phyloP scores from a whole-genome alignment of 2,888 invertebrate species.

The Tachystola acroxantha region DNA sequence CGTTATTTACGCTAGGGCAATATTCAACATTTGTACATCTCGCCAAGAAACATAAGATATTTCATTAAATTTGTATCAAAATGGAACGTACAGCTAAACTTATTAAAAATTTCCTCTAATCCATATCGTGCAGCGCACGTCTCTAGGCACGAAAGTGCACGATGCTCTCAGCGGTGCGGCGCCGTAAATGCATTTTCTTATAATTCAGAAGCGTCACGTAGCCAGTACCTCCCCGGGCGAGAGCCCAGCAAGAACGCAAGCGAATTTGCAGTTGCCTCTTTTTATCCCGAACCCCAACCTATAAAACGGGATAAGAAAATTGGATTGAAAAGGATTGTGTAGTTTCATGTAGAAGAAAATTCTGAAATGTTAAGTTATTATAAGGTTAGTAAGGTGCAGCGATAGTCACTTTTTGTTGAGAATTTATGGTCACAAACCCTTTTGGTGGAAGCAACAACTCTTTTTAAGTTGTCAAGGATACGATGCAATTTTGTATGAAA shows the following conservation, averaged over 20 bases:
- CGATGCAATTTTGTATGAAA: too few species aligned
- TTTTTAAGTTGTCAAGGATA: too few species aligned
- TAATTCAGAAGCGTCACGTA: slow-evolving; percentile 76
- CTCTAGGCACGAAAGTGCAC: slow-evolving; percentile 55
- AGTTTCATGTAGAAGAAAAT: slow-evolving; percentile 13
- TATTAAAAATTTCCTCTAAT: slow-evolving; percentile 40
- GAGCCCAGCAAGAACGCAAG: slow-evolving; percentile 58
- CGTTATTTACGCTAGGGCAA: too few species aligned
- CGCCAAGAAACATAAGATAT: too few species aligned
- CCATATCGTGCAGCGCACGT: slow-evolving; percentile 45
- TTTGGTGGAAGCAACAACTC: too few species aligned
- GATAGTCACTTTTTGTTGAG: too few species aligned
- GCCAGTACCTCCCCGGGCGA: slow-evolving; percentile 49
- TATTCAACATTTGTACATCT: too few species aligned
- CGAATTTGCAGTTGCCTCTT: slow-evolving; percentile 71
- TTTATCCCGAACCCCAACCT: slow-evolving; percentile 59
- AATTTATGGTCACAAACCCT: too few species aligned
- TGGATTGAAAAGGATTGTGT: slow-evolving; percentile 45
- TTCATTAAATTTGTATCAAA: background rate
- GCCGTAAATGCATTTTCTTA: slow-evolving; percentile 76
- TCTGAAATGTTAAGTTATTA: too few species aligned
- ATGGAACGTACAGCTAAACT: too few species aligned
- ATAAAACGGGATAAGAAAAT: slow-evolving; percentile 64
- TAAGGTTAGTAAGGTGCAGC: too few species aligned
- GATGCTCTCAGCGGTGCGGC: slow-evolving; percentile 45